phyloP scores from a whole-genome alignment of 2,888 invertebrate genomes.

The Fragum fragum region DNA sequence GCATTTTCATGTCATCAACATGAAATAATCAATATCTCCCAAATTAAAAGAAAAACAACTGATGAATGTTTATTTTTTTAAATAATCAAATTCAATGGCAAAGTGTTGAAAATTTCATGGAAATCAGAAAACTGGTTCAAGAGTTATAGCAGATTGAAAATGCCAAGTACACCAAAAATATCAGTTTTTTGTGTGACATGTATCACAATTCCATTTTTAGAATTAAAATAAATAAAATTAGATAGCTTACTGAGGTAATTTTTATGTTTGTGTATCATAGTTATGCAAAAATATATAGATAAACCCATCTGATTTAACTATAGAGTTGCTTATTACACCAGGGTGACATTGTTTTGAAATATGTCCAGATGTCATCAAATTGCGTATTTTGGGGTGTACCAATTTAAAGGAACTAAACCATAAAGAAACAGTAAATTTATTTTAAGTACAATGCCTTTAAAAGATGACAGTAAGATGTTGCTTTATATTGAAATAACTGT shows the following conservation, averaged over 20 bases:
- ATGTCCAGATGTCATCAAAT: slow-evolving; percentile 2
- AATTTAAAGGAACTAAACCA: not conserved
- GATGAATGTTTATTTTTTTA: too few relatives aligned
- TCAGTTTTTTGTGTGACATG: too few relatives aligned
- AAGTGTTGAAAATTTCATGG: too few relatives aligned
- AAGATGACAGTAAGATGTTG: not conserved
- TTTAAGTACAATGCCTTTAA: not conserved
- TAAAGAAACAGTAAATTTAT: not conserved
- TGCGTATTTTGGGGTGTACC: slow-evolving; percentile 3
- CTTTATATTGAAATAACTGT: not conserved
- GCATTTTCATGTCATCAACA: too few relatives aligned
- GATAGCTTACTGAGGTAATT: slow-evolving; percentile 7
- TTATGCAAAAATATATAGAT: not conserved
- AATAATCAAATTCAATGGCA: too few relatives aligned
- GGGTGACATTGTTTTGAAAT: not conserved
- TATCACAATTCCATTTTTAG: too few relatives aligned
- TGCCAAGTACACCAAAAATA: too few relatives aligned
- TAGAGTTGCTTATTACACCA: not conserved
- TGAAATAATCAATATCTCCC: too few relatives aligned
- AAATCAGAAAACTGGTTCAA: too few relatives aligned
- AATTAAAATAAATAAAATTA: too few relatives aligned
- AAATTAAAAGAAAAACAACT: too few relatives aligned
- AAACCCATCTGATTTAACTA: not conserved
- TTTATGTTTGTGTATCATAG: slow-evolving; percentile 1
- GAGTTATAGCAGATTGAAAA: too few relatives aligned